Base-by-base conservation (phyloP, 2,797 vertebrate genomes). In the Catamblyrhynchus diadema region DNA sequence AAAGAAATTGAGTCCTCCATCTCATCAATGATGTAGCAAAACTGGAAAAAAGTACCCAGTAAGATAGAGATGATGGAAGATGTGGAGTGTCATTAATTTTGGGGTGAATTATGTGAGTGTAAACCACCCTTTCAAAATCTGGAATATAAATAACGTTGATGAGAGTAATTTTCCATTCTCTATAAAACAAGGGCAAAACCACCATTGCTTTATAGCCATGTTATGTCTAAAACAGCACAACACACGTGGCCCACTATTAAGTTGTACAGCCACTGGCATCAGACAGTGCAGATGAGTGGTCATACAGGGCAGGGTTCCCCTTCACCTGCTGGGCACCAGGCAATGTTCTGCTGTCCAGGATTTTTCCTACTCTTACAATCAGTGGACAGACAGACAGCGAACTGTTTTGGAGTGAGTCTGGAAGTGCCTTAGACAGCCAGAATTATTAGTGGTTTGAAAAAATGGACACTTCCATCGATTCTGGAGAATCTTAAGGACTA, bases 181-280 rank as follows among this genome's bases (percentile, higher is more conserved):
- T 65, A 6, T 48, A 59, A 81, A 57, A n/a, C 24, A 69, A 69
- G 35, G 24, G 32, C 20, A 47, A 82, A 74, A 4, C 5, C 2
- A 1, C 8, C 8, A 3, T 25, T 86, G 50, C 30, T 82, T 77
- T 81, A 42, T 20, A 54, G 56, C 22, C 15, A 23, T 19, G 6
- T 44, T 45, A 10, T 25, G 6, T 45, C 18, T 82, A 14, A 53
- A 87, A 27, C 10, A 74, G 6, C 23, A 10, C 11, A n/a, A 27
- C 28, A 22, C 16, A 37, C 0, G 0, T 42, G 57, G 33, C 39
- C n/a, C 22, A 2, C 44, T 47, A 1, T 39, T 12, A 48, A 37
- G 8, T 15, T 42, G 32, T 27, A 42, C 15, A 72, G 45, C 42
- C 56, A 22, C 27, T 14, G 20, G 23, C 47, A 59, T 17, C 15